Evolutionary conservation across 2,113 vertebrate genomes (phyloP), one percentile per base, ranked within the genome.

Genomic region (Grammomys dolichurus): DNA sequence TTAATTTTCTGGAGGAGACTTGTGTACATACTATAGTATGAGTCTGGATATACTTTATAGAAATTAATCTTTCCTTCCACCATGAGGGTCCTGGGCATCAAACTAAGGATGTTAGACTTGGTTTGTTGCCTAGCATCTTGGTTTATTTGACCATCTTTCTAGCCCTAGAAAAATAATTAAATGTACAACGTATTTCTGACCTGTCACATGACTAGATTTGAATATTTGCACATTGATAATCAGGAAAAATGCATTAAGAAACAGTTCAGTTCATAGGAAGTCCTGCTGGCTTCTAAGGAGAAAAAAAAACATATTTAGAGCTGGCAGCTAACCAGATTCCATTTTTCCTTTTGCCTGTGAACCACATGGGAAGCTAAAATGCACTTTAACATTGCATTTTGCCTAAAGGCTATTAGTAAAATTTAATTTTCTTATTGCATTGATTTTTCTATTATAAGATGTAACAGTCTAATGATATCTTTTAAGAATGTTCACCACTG

Each of bases 351-450:
- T 98, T 98, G 97, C 96, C 97, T 98, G 97, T 98, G 98, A 99
- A 98, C 96, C 99, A 99, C 99, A 98, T 96, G 99, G 99, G 99
- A 99, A 99, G 97, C 98, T 98, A 98, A 99, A 99, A 99, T 98
- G 99, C 99, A 98, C 99, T 99, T 99, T 99, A 99, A 99, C 99
- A 99, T 99, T 99, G 99, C 99, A 99, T 99, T 99, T 99, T 99
- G 99, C 99, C 99, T 99, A 99, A 99, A 99, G 99, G 99, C 99
- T 99, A 98, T 99, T 98, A 98, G 99, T 98, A 98, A 99, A 99
- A 99, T 99, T 99, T 98, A 99, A 99, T 99, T 99, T 99, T 99
- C 99, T 99, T 99, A 99, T 98, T 98, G 96, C 98, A 99, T 99
- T 98, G 99, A 99, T 99, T 99, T 99, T 99, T 98, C 98, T 98